Base-by-base conservation (phyloP, 2,113 vertebrate species). In the Corvus moneduloides region DNA sequence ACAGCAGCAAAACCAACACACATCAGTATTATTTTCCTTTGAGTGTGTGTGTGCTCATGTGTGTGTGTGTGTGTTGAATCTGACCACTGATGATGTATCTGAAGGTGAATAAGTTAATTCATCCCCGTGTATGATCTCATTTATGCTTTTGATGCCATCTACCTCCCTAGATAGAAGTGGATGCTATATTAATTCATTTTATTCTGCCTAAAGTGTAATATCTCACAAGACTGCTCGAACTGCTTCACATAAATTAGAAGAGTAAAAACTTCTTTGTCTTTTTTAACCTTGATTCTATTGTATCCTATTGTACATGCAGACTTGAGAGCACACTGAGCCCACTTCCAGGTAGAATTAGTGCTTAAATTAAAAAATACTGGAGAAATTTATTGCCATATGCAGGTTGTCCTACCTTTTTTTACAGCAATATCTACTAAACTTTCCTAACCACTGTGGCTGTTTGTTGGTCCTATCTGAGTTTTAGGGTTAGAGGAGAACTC, bases 81-180 rank as follows among this genome's bases (percentile, higher is more conserved):
- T 67, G 66, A 91, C 24, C 27, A 56, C 33, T 75, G 56, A 9
- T 1, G 9, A 35, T 63, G 56, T 41, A 79, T 62, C 33, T 75
- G 54, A 84, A 92, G 32, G 49, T 81, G 66, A 90, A 67, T 54
- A 74, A 89, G 13, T 20, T 68, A 75, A 69, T 87, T 92, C 77
- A 51, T 68, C 55, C 55, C 63, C 27, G 24, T 67, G 81, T 28
- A 72, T 15, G 16, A 52, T 30, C 20, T 81, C 84, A 67, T 77
- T 84, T 84, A 84, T 59, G 69, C 30, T 93, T 90, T 75, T 88
- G 76, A 37, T 81, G 27, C 61, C 87, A 48, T 75, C 73, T 55
- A 32, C 80, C 39, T 64, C 22, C 43, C 61, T 54, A 56, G 48
- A 71, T 4, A 63, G 72, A 75, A 71, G 39, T 46, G 48, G 33